phyloP scores from a whole-genome alignment of 2,888 invertebrate genomes.

The Mythimna impura region DNA sequence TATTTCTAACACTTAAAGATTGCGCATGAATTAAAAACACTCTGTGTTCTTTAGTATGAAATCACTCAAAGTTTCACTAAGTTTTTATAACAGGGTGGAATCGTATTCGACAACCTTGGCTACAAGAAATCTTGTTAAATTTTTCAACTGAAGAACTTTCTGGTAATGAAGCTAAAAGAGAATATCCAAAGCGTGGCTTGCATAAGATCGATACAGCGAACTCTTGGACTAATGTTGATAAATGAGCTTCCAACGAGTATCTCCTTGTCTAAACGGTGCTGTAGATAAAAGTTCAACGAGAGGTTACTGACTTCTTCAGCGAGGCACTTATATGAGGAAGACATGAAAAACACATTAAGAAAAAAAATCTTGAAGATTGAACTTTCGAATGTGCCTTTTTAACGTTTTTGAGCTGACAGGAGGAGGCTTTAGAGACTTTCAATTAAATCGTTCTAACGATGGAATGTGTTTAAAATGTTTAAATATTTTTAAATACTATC shows the following conservation, averaged over 20 bases:
- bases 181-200: background rate
- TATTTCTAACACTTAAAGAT: background rate
- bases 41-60: too few relatives aligned
- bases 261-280: constrained; percentile 20
- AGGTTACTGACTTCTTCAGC: background rate
- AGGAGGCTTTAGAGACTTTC: background rate
- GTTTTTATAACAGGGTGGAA: background rate
- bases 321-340: constrained; percentile 14
- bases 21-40: background rate
- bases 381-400: background rate
- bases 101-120: background rate
- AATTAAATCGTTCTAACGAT: background rate
- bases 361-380: background rate
- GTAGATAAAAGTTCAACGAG: constrained; percentile 31
- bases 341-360: constrained; percentile 41
- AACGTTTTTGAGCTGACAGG: background rate
- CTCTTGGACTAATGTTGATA: constrained; percentile 37
- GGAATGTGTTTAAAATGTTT: too few relatives aligned
- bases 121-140: background rate
- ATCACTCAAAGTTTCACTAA: background rate
- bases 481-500: background rate
- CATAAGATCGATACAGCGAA: constrained; percentile 4
- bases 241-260: constrained; percentile 19
- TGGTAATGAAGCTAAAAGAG: too few relatives aligned
- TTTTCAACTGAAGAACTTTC: background rate